Conservation (phyloP, 1,140 invertebrate species). For the Proales similis region DNA sequence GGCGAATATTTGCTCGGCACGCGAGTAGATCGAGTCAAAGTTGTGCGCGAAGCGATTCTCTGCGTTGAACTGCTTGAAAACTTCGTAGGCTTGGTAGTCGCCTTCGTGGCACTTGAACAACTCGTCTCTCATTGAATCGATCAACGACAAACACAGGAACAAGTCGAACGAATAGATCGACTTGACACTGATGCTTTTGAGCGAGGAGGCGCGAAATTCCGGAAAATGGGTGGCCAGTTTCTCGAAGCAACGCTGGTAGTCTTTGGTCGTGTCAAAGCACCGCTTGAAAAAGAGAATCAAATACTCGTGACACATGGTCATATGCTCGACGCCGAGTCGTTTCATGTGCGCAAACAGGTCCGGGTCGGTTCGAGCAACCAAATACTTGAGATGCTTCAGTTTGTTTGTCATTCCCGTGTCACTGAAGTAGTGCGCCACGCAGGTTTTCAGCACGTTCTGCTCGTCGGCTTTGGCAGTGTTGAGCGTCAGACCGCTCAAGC, state of each 20-base stretch:
- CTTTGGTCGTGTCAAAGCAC: conserved; percentile 14
- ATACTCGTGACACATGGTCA: conserved; percentile 31
- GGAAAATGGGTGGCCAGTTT: neutral
- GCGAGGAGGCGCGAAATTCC: conserved; percentile 18
- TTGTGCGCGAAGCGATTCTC: neutral
- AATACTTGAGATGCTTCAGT: conserved; percentile 17
- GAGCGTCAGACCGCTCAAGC: conserved; percentile 7
- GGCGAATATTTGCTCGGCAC: conserved; percentile 18
- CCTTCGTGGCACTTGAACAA: neutral
- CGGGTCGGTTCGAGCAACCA: conserved; percentile 3
- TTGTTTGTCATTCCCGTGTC: conserved; percentile 20
- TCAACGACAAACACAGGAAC: conserved; percentile 22
- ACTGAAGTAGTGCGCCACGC: conserved; percentile 29
- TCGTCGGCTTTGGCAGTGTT: conserved; percentile 1
- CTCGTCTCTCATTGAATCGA: conserved; percentile 2
- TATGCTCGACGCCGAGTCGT: neutral
- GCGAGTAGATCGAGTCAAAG: neutral
- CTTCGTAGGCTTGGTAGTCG: conserved; percentile 9
- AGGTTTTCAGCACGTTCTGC: conserved; percentile 11
- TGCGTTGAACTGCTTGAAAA: conserved; percentile 30
- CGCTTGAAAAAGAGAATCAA: conserved; percentile 19
- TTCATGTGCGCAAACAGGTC: conserved; percentile 1
- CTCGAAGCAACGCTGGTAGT: conserved; percentile 20
- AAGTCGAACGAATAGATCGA: conserved; percentile 29
- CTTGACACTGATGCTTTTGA: conserved; percentile 28